These are phyloP conservation scores for Chrosomus eos DNA, from an alignment of 2,797 vertebrate genomes.

Conservation along the genomic window DNA sequence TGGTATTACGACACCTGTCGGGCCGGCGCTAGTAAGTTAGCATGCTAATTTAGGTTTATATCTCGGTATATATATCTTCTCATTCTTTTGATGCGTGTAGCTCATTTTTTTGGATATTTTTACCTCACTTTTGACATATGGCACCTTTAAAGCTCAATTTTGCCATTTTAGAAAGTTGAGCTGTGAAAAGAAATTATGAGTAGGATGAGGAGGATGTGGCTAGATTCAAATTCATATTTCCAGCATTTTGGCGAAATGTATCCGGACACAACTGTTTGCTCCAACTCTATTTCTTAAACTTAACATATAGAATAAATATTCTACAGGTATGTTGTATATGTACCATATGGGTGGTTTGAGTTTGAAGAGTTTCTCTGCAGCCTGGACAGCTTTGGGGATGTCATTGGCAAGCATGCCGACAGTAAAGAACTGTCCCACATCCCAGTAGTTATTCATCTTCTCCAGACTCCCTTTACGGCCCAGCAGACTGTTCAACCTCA, in stretches of 20 bases:
- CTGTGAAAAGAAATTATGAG: not conserved
- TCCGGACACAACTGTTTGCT: not conserved
- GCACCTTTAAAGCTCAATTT: not conserved
- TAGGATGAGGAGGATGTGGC: not conserved
- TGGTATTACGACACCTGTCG: no score
- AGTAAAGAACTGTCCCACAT: conserved; percentile 93
- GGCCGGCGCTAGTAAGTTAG: no score
- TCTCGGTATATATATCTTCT: no score
- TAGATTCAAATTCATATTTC: not conserved
- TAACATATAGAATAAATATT: not conserved
- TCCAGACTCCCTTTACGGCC: conserved; percentile 94
- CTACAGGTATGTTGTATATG: not conserved
- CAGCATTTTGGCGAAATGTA: not conserved
- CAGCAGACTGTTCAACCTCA: conserved; percentile 90
- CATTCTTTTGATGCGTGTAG: no score
- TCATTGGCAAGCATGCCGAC: conserved; percentile 92
- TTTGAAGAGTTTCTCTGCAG: conserved; percentile 93
- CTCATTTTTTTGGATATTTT: no score
- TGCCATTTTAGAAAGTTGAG: not conserved
- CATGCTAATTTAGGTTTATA: no score
- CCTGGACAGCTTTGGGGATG: conserved; percentile 90
- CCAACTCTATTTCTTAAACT: not conserved
- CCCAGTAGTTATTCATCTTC: conserved; percentile 98
- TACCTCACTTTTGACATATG: no score
- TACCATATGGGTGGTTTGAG: conserved; percentile 96